These are phyloP conservation scores for Macroglossus sobrinus DNA, from an alignment of 2,113 vertebrate species.

Conservation along the genomic window DNA sequence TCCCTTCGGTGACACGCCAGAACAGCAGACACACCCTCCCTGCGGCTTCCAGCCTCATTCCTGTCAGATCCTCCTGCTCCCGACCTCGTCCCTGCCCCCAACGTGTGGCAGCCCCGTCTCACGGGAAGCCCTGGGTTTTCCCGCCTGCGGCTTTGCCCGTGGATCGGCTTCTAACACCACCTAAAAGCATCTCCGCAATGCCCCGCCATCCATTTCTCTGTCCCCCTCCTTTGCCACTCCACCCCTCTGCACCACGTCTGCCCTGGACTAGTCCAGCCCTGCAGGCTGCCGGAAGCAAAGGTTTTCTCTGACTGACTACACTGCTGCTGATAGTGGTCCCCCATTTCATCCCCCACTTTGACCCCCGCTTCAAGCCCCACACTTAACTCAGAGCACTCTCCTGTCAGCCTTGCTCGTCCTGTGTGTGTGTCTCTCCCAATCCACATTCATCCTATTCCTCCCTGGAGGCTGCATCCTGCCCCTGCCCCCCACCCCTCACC, in stretches of 20 bases:
- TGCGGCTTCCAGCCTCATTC: neutral
- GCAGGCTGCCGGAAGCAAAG: fast-evolving
- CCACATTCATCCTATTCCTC: neutral
- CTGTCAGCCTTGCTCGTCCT: fast-evolving
- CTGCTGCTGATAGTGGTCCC: fast-evolving
- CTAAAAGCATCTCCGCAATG: neutral
- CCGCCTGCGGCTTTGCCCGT: neutral
- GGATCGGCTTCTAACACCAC: neutral
- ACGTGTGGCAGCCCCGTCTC: neutral
- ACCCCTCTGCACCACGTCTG: fast-evolving
- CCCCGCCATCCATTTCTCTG: neutral
- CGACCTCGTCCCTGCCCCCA: neutral
- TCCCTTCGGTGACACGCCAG: neutral
- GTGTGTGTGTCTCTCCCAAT: neutral
- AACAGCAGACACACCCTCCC: neutral
- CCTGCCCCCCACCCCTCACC: no score
- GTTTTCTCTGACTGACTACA: neutral
- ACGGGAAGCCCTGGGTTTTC: neutral
- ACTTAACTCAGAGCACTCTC: fast-evolving
- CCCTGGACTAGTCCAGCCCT: neutral
- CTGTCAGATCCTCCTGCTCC: neutral
- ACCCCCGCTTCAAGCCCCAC: neutral
- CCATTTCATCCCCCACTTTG: no score
- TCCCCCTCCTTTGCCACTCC: no score
- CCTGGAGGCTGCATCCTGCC: no score